Conservation (phyloP, 2,113 vertebrate species). For the Ia io region DNA sequence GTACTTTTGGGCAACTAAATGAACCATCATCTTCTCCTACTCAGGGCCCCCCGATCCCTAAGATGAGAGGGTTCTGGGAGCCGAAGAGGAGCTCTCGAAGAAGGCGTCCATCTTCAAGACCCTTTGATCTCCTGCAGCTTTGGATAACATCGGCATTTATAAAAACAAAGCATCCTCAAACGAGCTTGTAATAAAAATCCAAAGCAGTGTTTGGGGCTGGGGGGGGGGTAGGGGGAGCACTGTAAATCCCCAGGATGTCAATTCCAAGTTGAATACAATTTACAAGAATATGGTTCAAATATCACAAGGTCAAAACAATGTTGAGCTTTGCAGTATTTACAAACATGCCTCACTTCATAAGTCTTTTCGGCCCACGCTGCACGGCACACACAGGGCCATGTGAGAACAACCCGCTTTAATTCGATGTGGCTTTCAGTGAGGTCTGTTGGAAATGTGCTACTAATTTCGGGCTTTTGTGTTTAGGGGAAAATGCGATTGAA, state of each 20-base stretch:
- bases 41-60: background rate
- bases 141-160: conserved; percentile 43
- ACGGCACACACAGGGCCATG: background rate
- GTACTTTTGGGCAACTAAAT: background rate
- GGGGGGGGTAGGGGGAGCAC: background rate
- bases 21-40: background rate
- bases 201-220: background rate
- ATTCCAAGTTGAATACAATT: conserved; percentile 55
- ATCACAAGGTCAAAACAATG: conserved; percentile 70
- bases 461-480: conserved; percentile 76
- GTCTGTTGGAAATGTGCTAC: conserved; percentile 73
- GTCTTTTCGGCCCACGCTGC: background rate
- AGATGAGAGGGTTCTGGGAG: background rate
- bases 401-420: conserved; percentile 67
- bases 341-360: conserved; percentile 64
- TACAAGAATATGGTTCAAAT: conserved; percentile 69
- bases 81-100: background rate
- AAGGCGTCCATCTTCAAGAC: background rate
- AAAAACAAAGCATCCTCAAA: conserved; percentile 48
- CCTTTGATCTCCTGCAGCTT: conserved; percentile 51
- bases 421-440: conserved; percentile 77
- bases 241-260: conserved; percentile 56
- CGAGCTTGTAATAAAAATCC: conserved; percentile 50
- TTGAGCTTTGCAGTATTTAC: conserved; percentile 65
- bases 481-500: conserved; percentile 73